phyloP scores from a whole-genome alignment of 2,113 vertebrate species.

The Tautogolabrus adspersus region DNA sequence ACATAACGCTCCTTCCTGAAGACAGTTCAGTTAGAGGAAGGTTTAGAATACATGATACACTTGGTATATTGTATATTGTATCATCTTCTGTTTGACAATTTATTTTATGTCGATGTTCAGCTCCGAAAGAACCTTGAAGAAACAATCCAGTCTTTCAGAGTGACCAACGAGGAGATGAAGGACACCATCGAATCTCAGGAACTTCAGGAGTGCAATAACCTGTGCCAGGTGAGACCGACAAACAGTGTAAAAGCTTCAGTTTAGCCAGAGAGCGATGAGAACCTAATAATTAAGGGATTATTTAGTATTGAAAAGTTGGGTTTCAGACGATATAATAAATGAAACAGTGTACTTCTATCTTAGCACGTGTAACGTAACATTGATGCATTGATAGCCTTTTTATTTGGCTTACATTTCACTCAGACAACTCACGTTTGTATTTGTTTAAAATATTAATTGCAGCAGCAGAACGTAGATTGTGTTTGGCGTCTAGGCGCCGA shows the following conservation, averaged over 20 bases:
- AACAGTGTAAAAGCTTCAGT: neutral
- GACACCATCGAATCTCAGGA: constrained; percentile 69
- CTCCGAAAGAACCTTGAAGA: constrained; percentile 89
- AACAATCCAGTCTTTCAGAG: constrained; percentile 90
- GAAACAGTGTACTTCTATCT: too few relatives aligned
- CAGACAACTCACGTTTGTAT: too few relatives aligned
- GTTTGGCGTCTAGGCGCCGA: too few relatives aligned
- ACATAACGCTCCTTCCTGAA: neutral
- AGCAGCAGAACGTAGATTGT: too few relatives aligned
- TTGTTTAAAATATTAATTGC: too few relatives aligned
- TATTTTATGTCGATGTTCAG: constrained; percentile 69
- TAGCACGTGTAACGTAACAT: neutral
- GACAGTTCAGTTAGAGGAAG: neutral
- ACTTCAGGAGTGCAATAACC: constrained; percentile 78
- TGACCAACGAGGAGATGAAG: constrained; percentile 92
- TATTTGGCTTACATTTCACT: neutral
- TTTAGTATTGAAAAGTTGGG: too few relatives aligned
- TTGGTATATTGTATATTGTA: neutral
- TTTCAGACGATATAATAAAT: too few relatives aligned
- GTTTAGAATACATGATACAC: too few relatives aligned
- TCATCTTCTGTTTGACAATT: neutral
- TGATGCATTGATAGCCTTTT: neutral
- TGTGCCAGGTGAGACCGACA: constrained; percentile 87
- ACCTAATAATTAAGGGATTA: too few relatives aligned
- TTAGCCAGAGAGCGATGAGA: neutral